A percentile compares a stretch with the other conserved stretches of the same genome.
Conservation (phyloP, 2,797 vertebrate genomes). For the Hemitrygon akajei region DNA sequence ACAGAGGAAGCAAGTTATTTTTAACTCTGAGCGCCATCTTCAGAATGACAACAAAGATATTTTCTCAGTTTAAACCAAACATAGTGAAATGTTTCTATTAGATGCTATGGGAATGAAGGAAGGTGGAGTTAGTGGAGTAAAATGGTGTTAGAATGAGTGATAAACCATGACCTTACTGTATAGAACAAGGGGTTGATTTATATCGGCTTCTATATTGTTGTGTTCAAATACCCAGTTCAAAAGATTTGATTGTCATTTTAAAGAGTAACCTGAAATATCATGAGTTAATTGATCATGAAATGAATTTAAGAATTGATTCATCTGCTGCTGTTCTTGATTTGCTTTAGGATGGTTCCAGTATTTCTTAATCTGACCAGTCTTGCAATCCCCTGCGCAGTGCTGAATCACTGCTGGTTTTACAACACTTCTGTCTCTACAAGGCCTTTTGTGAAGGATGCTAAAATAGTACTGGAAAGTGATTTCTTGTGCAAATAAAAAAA, state of each 20-base stretch:
- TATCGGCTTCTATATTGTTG: too few species aligned
- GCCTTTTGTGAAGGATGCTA: neutral
- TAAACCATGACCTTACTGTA: too few species aligned
- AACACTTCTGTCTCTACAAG: neutral
- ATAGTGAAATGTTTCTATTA: neutral
- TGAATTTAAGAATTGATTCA: neutral
- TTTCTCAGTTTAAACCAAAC: neutral
- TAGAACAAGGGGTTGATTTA: too few species aligned
- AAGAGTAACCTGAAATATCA: neutral
- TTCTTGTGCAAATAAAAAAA: neutral
- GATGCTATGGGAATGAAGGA: too few species aligned
- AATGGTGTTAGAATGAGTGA: too few species aligned
- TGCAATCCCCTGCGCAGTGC: neutral
- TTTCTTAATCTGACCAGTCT: neutral
- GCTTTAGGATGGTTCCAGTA: neutral
- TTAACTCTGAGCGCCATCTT: too few species aligned
- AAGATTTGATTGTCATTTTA: neutral
- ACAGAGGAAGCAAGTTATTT: too few species aligned
- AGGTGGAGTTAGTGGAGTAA: too few species aligned
- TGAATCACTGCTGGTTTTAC: neutral
- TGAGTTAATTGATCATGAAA: neutral
- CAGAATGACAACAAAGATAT: neutral
- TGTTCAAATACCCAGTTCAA: neutral
- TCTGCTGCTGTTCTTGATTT: neutral
- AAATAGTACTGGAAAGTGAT: constrained; percentile 14